Evolutionary conservation across 1,140 invertebrate genomes (phyloP), one percentile per base, ranked within the genome.

Genomic region (Drosophila ercepeae): DNA sequence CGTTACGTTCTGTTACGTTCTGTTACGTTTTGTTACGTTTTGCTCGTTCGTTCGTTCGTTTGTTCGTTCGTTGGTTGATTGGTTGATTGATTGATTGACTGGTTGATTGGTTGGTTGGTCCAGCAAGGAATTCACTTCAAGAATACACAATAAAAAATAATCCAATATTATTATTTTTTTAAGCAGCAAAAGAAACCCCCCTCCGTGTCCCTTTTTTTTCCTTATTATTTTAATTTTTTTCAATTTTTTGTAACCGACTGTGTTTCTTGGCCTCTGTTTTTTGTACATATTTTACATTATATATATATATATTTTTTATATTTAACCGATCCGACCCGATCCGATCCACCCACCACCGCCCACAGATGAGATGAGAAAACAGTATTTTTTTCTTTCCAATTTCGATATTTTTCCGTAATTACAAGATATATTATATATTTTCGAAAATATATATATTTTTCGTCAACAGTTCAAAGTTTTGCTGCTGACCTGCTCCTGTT

Each of bases 191-290:
- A 27, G 42, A 42, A 64, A 64, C 73, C 64, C 58, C 65, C 77
- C 72, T 90, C 83, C 89, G 83, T 90, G 74, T 77, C 63, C 70
- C 61, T 78, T 79, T 69, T 73, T 65, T 51, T 67, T 55, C 67
- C 53, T 49, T 4, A 2, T 21, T 21, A 21, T 2, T 21, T 21
- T 21, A 4, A 21, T 4, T n/a, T n/a, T 46, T 71, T 41, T 52
- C 32, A 52, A 61, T 51, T 67, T 29, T 48, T 27, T 61, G 51
- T 57, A 39, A 72, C 44, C 60, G 34, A 59, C 4, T 25, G 29
- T 48, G 29, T 48, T 50, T 64, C 23, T 67, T 45, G 16, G 16
- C 50, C 44, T 63, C 36, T n/a, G n/a, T 74, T 41, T 32, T 46
- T 52, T 82, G 69, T 82, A 78, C 19, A 67, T 81, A 78, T 36